phyloP scores from a whole-genome alignment of 92 coral and sea anemone genomes.

The Virgularia gustaviana region DNA sequence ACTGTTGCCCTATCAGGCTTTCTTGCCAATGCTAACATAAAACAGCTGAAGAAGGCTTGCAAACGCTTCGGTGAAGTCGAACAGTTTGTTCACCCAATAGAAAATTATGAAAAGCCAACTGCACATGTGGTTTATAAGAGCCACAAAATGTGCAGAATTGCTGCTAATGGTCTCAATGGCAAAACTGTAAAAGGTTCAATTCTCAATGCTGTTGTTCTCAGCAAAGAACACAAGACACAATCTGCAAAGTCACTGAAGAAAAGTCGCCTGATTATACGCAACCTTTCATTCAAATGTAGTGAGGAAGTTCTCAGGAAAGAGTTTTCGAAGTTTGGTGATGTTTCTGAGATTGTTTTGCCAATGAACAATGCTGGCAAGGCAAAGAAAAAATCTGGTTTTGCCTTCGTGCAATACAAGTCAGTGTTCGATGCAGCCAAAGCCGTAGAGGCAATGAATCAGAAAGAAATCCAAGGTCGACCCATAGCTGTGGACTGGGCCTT shows the following conservation, averaged over 20 bases:
- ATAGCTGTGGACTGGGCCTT: conserved; percentile 94
- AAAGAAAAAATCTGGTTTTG: conserved; percentile 74
- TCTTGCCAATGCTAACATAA: conserved; percentile 50
- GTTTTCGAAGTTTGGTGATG: conserved; percentile 70
- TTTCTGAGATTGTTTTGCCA: conserved; percentile 65
- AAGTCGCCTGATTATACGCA: conserved; percentile 77
- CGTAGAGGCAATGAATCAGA: conserved; percentile 67
- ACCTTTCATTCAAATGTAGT: conserved; percentile 80
- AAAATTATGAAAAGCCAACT: conserved; percentile 61
- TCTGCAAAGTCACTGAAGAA: conserved; percentile 62
- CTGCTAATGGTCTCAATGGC: conserved; percentile 56
- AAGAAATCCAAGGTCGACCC: conserved; percentile 78
- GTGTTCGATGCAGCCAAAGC: conserved; percentile 94
- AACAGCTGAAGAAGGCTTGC: conserved; percentile 70
- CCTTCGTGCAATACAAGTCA: conserved; percentile 81
- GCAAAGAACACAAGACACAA: conserved; percentile 61
- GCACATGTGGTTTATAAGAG: conserved; percentile 63
- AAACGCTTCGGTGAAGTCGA: conserved; percentile 66
- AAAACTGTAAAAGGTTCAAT: conserved; percentile 62
- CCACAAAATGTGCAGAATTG: conserved; percentile 72
- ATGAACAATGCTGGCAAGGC: conserved; percentile 59
- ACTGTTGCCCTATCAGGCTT: conserved; percentile 72
- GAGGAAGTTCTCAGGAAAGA: conserved; percentile 59
- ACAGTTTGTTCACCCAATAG: conserved; percentile 70
- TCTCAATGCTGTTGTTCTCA: conserved; percentile 58